Percentiles rank a stretch among this genome's conserved stretches.
Conservation (phyloP, 2,797 vertebrate genomes). For the Tympanoctomys barrerae region DNA sequence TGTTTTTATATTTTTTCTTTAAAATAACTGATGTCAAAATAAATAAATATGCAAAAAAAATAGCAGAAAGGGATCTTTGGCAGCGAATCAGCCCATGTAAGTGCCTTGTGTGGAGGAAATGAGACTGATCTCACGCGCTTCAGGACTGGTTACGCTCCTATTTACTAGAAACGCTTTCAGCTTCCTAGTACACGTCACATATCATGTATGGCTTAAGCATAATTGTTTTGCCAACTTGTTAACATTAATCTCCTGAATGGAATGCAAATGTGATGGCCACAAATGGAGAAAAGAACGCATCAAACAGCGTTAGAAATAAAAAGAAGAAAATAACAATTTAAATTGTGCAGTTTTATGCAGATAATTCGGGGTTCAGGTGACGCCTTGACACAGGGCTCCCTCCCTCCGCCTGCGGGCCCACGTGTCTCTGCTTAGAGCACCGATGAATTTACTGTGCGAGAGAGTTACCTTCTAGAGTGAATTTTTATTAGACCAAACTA, state of each 20-base stretch:
- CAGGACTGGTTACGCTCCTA: background rate
- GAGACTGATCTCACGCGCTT: background rate
- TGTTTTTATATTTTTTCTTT: no score
- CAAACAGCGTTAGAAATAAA: background rate
- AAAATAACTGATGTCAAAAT: no score
- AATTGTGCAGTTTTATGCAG: background rate
- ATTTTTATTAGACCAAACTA: background rate
- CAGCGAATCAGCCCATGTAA: background rate
- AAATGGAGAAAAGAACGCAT: background rate
- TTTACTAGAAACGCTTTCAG: background rate
- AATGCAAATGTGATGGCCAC: background rate
- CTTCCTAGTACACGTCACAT: background rate
- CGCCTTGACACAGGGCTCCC: background rate
- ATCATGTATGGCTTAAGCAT: background rate
- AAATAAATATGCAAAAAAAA: background rate
- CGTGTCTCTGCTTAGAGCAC: no score
- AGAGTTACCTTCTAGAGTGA: background rate
- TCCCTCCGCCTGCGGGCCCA: no score
- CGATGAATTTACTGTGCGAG: background rate
- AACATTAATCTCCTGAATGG: background rate
- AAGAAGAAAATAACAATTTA: background rate
- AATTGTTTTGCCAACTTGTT: background rate
- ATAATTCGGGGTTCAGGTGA: background rate
- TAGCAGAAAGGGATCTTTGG: fast-evolving
- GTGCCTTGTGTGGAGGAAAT: background rate